phyloP scores from a whole-genome alignment of 2,888 invertebrate species.

The Ornithoptera priamus region DNA sequence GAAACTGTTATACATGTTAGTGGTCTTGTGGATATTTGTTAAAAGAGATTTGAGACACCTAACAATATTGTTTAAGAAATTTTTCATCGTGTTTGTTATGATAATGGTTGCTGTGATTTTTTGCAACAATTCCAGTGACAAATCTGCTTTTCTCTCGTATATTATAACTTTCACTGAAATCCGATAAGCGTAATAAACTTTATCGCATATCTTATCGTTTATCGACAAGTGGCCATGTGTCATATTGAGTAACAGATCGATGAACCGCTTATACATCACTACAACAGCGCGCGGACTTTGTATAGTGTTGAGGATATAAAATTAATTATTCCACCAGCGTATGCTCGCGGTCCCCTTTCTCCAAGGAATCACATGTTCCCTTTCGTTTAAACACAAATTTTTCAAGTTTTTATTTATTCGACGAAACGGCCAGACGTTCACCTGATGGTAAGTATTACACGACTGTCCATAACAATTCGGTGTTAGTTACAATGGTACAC shows the following conservation, averaged over 20 bases:
- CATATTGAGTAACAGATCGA: conserved; percentile 24
- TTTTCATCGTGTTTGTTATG: too few relatives aligned
- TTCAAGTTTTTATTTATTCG: too few relatives aligned
- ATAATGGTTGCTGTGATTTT: too few relatives aligned
- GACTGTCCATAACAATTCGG: too few relatives aligned
- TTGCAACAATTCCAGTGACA: too few relatives aligned
- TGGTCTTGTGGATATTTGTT: too few relatives aligned
- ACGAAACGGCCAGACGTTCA: too few relatives aligned
- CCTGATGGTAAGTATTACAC: too few relatives aligned
- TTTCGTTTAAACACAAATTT: not conserved
- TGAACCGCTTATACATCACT: conserved; percentile 37
- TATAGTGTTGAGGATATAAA: conserved; percentile 54
- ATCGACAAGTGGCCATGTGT: conserved; percentile 20
- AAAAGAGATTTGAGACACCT: not conserved
- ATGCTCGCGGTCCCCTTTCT: conserved; percentile 60
- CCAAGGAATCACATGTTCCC: conserved; percentile 30
- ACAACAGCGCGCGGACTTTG: conserved; percentile 32
- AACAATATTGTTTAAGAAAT: not conserved
- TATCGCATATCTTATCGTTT: conserved; percentile 26
- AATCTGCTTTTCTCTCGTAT: too few relatives aligned
- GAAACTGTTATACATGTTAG: too few relatives aligned
- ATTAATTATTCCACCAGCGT: conserved; percentile 58
- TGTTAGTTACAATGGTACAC: too few relatives aligned
- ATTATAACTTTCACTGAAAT: conserved; percentile 7
- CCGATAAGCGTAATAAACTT: conserved; percentile 10